Base-by-base conservation (phyloP, 1,140 invertebrate species). In the Drosophila albomicans region DNA sequence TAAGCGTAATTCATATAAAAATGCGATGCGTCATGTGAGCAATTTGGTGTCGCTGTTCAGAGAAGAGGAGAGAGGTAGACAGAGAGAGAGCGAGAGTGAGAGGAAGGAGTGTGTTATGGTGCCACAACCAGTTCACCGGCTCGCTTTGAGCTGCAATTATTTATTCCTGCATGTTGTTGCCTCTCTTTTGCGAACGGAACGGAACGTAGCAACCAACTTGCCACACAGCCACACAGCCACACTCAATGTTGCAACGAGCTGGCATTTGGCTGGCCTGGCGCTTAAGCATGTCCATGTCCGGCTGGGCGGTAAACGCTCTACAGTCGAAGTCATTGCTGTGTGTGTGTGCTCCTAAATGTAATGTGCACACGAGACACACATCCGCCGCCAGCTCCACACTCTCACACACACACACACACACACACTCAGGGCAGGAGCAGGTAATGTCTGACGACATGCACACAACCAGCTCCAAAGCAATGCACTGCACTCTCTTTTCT, bases 271-370 rank as follows among this genome's bases (percentile, higher is more conserved):
- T 25, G 20, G 20, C 20, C 72, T 79, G 85, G 85, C 85, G 85
- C 85, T 89, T 89, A 89, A 89, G 81, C 85, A 89, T 89, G 85
- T 70, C 85, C 85, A 89, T 85, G 85, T 89, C 85, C 85, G 85
- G 85, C 86, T 45, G 63, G 45, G 45, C 52, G 38, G 63, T 30
- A 46, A 32, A 16, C 35, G 66, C 57, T 61, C 15, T 28, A 35
- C 38, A 46, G 35, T 35, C 25, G 7, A 25, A 52, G 41, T 30
- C 61, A 64, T 35, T 35, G 67, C 56, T 10, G 35, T 38, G 6
- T 38, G 35, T 38, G 35, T 38, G 1, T 76, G 65, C 82, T 86
- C 75, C 79, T 88, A 89, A 84, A 75, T 88, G 78, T 74, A 62
- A 46, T 81, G 61, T 77, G 75, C 78, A 85, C 84, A 89, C 81